A percentile compares a stretch with the other conserved stretches of the same genome.
These are phyloP conservation scores for Pterocles orientalis DNA, from an alignment of 2,113 vertebrate species.

Conservation along the genomic window DNA sequence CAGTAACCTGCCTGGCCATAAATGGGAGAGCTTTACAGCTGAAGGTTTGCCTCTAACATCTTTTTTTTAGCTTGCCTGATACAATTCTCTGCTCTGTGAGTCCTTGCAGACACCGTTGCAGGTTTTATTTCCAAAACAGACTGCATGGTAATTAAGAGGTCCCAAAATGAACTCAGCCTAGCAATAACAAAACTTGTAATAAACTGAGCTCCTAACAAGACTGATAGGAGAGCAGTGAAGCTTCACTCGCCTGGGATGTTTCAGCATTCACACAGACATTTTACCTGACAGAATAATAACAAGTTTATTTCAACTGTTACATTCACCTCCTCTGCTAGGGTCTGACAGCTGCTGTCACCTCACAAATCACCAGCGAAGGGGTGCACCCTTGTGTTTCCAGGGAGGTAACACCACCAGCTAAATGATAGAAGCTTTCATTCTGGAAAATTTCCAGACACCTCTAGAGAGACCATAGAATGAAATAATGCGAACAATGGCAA, in stretches of 20 bases:
- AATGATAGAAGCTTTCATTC: not conserved
- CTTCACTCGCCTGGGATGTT: not conserved
- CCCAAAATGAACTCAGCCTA: not conserved
- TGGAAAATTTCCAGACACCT: not conserved
- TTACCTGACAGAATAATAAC: conserved; percentile 5
- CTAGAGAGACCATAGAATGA: not conserved
- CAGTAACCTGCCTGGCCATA: not conserved
- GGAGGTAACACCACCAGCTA: not conserved
- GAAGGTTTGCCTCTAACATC: not conserved
- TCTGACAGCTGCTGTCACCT: conserved; percentile 12
- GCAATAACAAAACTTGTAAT: conserved; percentile 15
- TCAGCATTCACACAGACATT: not conserved
- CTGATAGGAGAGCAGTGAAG: not conserved
- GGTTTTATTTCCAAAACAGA: not conserved
- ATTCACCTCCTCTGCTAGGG: not conserved
- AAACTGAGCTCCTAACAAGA: not conserved
- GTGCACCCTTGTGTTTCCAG: not conserved
- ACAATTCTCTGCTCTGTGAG: not conserved
- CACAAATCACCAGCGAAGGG: not conserved
- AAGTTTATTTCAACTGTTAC: not conserved
- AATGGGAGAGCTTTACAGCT: conserved; percentile 29
- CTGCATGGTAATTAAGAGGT: conserved; percentile 20
- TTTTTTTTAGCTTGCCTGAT: not conserved
- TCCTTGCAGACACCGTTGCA: not conserved
- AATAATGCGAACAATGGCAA: not conserved